Percentiles rank a stretch among this genome's conserved stretches.
Evolutionary conservation across 92 coral and sea anemone genomes (phyloP).

Genomic region (Parazoanthus darwini): DNA sequence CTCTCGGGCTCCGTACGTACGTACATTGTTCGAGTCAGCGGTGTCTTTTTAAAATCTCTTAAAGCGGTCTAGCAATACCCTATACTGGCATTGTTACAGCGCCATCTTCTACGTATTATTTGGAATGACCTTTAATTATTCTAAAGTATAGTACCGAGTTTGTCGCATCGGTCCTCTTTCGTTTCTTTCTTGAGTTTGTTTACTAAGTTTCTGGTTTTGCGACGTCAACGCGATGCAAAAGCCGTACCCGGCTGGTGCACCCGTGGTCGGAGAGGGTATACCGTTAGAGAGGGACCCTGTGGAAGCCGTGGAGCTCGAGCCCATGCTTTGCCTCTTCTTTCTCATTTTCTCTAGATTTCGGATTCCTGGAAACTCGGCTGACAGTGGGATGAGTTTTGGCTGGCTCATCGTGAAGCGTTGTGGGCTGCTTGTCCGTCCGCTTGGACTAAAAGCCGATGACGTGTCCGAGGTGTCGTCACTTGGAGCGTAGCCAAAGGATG

Average conservation of each 20-base stretch:
- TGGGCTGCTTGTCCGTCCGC: conserved; percentile 34
- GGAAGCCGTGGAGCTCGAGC: conserved; percentile 61
- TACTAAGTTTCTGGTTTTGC: conserved; percentile 30
- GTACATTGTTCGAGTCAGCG: no score
- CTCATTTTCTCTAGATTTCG: conserved; percentile 83
- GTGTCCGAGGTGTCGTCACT: conserved; percentile 88
- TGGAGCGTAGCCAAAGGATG: conserved; percentile 84
- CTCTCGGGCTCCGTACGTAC: neutral
- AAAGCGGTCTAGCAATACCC: neutral
- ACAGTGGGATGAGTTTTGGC: conserved; percentile 72
- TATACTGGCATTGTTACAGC: neutral
- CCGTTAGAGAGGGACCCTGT: conserved; percentile 58
- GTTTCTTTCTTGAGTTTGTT: neutral
- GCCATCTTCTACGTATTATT: neutral
- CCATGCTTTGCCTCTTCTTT: conserved; percentile 87
- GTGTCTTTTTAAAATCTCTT: neutral
- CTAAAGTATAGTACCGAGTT: conserved; percentile 34
- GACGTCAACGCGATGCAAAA: conserved; percentile 84
- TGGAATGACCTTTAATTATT: neutral
- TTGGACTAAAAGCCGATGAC: conserved; percentile 59
- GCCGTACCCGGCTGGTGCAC: conserved; percentile 69
- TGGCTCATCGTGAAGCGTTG: conserved; percentile 64
- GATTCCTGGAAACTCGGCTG: conserved; percentile 84
- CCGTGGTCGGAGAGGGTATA: conserved; percentile 60
- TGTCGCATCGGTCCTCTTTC: conserved; percentile 9